A percentile compares a stretch with the other conserved stretches of the same genome.
These are phyloP conservation scores for Scopus umbretta DNA, from an alignment of 2,113 vertebrate genomes.

Conservation along the genomic window DNA sequence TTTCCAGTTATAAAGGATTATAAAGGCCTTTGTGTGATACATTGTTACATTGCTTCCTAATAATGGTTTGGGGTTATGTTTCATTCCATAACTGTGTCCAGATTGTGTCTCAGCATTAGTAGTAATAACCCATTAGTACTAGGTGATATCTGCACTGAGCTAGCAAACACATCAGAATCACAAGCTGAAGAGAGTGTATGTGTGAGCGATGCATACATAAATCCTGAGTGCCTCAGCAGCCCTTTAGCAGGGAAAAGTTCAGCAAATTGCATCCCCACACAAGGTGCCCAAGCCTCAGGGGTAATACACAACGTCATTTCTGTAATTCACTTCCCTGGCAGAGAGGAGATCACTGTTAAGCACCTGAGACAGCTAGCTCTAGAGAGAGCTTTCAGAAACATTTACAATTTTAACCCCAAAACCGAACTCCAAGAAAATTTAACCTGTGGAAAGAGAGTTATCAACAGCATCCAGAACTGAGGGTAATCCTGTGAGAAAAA, in stretches of 20 bases:
- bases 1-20: background rate
- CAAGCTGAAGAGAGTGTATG: background rate
- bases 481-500: background rate
- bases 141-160: background rate
- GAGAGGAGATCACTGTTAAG: background rate
- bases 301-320: background rate
- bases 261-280: background rate
- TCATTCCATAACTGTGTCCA: background rate
- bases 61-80: background rate
- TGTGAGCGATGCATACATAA: background rate
- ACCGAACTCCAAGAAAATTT: background rate
- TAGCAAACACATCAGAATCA: background rate
- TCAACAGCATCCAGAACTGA: background rate
- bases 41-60: background rate
- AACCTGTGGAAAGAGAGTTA: background rate
- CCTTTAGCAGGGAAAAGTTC: background rate
- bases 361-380: background rate
- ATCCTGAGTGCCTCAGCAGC: background rate
- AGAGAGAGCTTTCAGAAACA: background rate
- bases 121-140: background rate
- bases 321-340: background rate
- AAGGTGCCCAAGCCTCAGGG: background rate
- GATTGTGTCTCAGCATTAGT: too few relatives aligned
- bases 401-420: background rate
- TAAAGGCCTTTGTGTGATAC: background rate